Evolutionary conservation across 2,113 vertebrate genomes (phyloP), one percentile per base, ranked within the genome.

Genomic region (Brevimyrus niger): DNA sequence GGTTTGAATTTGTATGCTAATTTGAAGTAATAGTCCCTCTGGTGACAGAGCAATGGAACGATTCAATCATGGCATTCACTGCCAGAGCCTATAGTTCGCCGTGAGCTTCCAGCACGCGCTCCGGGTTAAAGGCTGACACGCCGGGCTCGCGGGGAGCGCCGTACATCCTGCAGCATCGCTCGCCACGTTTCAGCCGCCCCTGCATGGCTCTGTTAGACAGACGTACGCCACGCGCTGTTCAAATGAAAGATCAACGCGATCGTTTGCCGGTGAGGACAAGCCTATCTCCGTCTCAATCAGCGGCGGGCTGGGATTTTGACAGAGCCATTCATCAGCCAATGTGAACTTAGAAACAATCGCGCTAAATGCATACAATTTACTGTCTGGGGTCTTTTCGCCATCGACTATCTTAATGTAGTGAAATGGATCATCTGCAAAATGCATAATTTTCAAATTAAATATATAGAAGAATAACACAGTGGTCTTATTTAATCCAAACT

Each of bases 1-100:
- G 94, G 94, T 96, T 96, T 96, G 95, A 96, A 96, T 96, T 96
- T 96, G 95, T 96, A 96, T 96, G 96, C 96, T 96, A 96, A 96
- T 96, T 96, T 96, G 95, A 94, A 96, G 95, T 96, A 96, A 96
- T 96, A 94, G 95, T 94, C 94, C 95, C 95, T 96, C 94, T 94
- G 95, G 95, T 95, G 95, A 95, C 94, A 94, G 95, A 94, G 94
- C 95, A 94, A 93, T 93, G 94, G 95, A 96, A 96, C 95, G 95
- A 96, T 96, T 96, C 95, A 95, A 96, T 96, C 96, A 95, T 90
- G 91, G 92, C 94, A 95, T 95, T 44, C 94, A 95, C 92, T 96
- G 95, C 96, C 94, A 95, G 94, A 91, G 92, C 94, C 93, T 92
- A 91, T 88, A 92, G 90, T 90, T 92, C 93, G 94, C 93, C 93